These are phyloP conservation scores for Drosophila sp. DNA, from an alignment of 1,140 invertebrate genomes.

Conservation along the genomic window DNA sequence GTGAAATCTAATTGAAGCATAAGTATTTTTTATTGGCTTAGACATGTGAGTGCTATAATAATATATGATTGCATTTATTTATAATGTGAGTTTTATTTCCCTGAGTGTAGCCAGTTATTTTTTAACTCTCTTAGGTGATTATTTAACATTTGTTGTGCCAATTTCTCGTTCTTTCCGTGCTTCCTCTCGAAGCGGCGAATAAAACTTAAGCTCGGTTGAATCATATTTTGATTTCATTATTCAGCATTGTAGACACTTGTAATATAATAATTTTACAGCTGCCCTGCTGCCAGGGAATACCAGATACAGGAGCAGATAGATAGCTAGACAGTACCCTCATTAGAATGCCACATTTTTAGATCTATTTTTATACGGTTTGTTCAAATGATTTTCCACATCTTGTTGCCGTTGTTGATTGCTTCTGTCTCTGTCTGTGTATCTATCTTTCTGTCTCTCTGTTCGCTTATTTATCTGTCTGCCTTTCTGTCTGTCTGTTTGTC, in stretches of 20 bases:
- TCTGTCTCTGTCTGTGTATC: not conserved
- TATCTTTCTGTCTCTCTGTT: not conserved
- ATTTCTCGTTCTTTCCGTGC: constrained; percentile 39
- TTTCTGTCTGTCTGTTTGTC: constrained; percentile 12
- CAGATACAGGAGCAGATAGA: too few species aligned
- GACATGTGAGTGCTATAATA: too few species aligned
- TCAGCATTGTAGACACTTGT: constrained; percentile 9
- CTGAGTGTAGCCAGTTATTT: constrained; percentile 5
- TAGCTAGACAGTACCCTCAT: constrained; percentile 14
- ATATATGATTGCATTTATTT: too few species aligned
- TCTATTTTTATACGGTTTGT: constrained; percentile 18
- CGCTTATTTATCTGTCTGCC: not conserved
- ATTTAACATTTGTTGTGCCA: constrained; percentile 71
- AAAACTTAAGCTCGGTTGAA: not conserved
- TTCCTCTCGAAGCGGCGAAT: constrained; percentile 33
- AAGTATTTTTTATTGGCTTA: too few species aligned
- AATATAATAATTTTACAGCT: not conserved
- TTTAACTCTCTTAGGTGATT: constrained; percentile 72
- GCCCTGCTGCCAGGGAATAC: constrained; percentile 6
- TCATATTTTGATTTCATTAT: constrained; percentile 74
- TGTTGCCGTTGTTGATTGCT: constrained; percentile 42
- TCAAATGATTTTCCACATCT: constrained; percentile 25
- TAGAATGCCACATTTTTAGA: constrained; percentile 34
- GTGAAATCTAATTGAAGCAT: too few species aligned
- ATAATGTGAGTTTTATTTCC: too few species aligned